A percentile compares a stretch with the other conserved stretches of the same genome.
phyloP scores from a whole-genome alignment of 1,140 invertebrate genomes.

The silkworm (Bombyx mori) region DNA sequence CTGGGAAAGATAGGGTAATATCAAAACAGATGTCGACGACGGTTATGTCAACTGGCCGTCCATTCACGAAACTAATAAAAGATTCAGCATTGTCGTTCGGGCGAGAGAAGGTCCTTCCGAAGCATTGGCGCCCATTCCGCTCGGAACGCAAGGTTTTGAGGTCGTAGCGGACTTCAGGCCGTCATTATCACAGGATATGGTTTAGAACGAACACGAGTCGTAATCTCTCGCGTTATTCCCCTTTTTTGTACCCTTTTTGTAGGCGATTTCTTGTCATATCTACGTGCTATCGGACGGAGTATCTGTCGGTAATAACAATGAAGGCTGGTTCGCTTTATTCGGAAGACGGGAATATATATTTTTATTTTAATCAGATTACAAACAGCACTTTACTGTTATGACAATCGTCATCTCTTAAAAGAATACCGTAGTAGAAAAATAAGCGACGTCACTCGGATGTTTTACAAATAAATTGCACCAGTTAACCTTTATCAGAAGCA shows the following conservation, averaged over 20 bases:
- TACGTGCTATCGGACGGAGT: neutral
- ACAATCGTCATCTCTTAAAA: no score
- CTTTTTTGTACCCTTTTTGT: constrained; percentile 18
- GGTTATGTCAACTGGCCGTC: constrained; percentile 64
- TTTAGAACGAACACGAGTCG: constrained; percentile 14
- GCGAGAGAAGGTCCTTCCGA: constrained; percentile 54
- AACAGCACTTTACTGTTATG: no score
- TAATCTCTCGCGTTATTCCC: constrained; percentile 21
- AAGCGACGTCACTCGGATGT: no score
- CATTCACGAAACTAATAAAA: constrained; percentile 68
- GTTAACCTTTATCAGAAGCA: no score
- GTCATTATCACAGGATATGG: constrained; percentile 36
- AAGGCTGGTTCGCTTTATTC: no score
- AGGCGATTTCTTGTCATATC: constrained; percentile 7
- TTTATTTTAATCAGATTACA: no score
- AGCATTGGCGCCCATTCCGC: constrained; percentile 39
- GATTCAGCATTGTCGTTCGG: constrained; percentile 63
- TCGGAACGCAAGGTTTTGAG: constrained; percentile 35
- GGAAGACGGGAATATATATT: no score
- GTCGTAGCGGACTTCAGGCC: constrained; percentile 27
- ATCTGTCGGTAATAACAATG: no score
- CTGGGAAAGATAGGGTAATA: constrained; percentile 58
- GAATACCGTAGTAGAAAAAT: no score
- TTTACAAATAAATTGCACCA: no score
- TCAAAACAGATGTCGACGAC: constrained; percentile 65